Evolutionary conservation across 2,888 invertebrate genomes (phyloP).

Genomic region (Boloria euphrosyne): DNA sequence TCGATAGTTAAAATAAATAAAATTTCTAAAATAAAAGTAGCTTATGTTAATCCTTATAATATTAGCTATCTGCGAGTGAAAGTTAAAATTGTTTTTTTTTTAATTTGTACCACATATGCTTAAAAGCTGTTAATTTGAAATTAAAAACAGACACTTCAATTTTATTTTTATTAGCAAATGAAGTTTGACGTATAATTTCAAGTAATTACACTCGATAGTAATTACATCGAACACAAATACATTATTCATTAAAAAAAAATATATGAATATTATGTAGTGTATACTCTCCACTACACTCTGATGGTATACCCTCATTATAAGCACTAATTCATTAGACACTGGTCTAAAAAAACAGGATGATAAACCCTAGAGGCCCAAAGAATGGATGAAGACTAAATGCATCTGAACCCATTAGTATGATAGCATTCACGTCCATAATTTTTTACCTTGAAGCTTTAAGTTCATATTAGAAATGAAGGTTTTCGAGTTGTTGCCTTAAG

Average conservation of each 20-base stretch:
- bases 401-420: slow-evolving; percentile 42
- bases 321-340: slow-evolving; percentile 42
- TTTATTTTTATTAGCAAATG: slow-evolving; percentile 8
- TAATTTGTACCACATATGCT: too few species aligned
- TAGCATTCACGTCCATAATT: slow-evolving; percentile 37
- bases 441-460: slow-evolving; percentile 17
- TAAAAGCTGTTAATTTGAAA: too few species aligned
- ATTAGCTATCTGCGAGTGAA: too few species aligned
- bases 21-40: too few species aligned
- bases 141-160: too few species aligned
- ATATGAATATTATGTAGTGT: slow-evolving; percentile 5
- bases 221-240: background rate
- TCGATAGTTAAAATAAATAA: too few species aligned
- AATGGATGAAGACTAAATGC: slow-evolving; percentile 44
- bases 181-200: background rate
- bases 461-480: slow-evolving; percentile 11
- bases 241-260: slow-evolving; percentile 12
- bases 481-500: background rate
- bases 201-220: slow-evolving; percentile 5
- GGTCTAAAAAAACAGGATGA: slow-evolving; percentile 39
- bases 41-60: too few species aligned
- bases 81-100: too few species aligned
- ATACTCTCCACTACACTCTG: slow-evolving; percentile 11
- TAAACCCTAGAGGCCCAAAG: slow-evolving; percentile 40
- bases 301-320: slow-evolving; percentile 34